Conservation (phyloP, 2,113 vertebrate genomes). For the Xenopus laevis region DNA sequence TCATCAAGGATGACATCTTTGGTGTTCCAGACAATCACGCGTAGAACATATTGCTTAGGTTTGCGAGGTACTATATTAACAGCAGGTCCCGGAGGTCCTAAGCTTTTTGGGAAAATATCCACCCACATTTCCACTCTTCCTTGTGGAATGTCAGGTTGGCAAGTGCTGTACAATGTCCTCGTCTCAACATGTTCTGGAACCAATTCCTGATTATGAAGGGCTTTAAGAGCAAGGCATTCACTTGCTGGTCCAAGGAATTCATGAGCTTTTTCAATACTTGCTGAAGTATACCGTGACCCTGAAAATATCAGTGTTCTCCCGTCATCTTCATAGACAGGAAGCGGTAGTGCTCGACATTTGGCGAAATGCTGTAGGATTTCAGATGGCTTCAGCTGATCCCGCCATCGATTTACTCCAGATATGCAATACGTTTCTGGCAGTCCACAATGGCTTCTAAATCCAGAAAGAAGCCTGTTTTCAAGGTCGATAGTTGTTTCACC, state of each 20-base stretch:
- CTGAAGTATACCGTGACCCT: slow-evolving; percentile 47
- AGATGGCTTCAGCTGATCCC: no score
- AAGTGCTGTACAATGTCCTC: no score
- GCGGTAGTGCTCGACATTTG: no score
- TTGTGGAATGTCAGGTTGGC: no score
- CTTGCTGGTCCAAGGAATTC: slow-evolving; percentile 79
- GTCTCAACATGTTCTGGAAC: slow-evolving; percentile 92
- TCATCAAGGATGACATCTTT: slow-evolving; percentile 97
- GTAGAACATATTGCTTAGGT: slow-evolving; percentile 66
- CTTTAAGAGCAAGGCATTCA: slow-evolving; percentile 83
- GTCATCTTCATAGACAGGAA: no score
- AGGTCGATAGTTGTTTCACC: slow-evolving; percentile 82
- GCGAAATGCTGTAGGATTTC: no score
- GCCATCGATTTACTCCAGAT: no score
- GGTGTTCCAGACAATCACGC: slow-evolving; percentile 78
- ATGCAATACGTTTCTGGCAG: no score
- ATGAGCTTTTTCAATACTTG: slow-evolving; percentile 73
- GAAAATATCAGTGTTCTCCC: no score
- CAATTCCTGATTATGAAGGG: slow-evolving; percentile 83
- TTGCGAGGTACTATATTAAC: slow-evolving; percentile 91
- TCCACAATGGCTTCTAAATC: slow-evolving; percentile 83
- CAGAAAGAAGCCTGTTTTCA: slow-evolving; percentile 72
- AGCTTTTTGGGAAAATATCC: slow-evolving; percentile 88
- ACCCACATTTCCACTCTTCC: slow-evolving; percentile 96
- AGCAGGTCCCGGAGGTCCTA: slow-evolving; percentile 84